phyloP scores from a whole-genome alignment of 2,888 invertebrate species.

The Palloptera scutellata region DNA sequence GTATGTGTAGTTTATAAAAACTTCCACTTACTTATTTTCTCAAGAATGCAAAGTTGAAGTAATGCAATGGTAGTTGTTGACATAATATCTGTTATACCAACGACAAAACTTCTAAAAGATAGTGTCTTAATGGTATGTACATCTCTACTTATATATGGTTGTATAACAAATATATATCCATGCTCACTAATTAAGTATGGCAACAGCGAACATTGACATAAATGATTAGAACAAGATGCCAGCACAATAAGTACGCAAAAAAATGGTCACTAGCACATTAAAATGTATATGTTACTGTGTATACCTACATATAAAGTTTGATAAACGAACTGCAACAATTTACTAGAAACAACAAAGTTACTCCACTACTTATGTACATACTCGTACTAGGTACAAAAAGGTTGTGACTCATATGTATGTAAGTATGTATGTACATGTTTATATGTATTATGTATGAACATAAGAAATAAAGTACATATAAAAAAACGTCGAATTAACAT shows the following conservation, averaged over 20 bases:
- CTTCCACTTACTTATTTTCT: no score
- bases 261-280: not conserved
- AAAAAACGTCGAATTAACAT: not conserved
- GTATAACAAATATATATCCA: no score
- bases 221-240: not conserved
- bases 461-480: not conserved
- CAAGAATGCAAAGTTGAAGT: no score
- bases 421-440: not conserved
- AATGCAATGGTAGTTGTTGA: no score
- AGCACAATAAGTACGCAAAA: not conserved
- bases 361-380: no score
- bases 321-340: constrained; percentile 24
- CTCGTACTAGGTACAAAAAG: not conserved
- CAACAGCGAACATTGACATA: not conserved
- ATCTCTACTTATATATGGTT: no score
- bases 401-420: constrained; percentile 5
- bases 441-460: not conserved
- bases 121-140: no score
- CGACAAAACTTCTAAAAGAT: no score
- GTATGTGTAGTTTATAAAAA: no score
- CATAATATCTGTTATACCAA: no score
- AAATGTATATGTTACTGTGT: no score
- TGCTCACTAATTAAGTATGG: not conserved
- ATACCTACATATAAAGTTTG: constrained; percentile 1
- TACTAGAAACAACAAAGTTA: not conserved